Evolutionary conservation across 2,888 invertebrate species (phyloP).

Genomic region (Eustalomyia histrio): DNA sequence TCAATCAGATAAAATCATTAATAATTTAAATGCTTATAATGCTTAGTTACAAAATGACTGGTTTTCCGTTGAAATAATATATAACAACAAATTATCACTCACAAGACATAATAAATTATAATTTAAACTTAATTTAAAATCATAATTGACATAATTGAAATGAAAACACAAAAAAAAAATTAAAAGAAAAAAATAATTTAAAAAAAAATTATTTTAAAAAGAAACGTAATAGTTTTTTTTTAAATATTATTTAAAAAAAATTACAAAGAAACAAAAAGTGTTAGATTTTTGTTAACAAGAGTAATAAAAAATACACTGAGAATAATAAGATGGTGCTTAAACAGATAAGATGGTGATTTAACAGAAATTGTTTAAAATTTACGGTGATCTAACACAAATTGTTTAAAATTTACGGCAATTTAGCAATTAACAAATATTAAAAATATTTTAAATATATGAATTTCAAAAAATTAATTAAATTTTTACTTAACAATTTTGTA

Average conservation of each 20-base stretch:
- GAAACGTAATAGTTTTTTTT: conserved; percentile 7
- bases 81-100: conserved; percentile 14
- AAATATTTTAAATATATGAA: too few species aligned
- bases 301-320: too few species aligned
- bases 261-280: conserved; percentile 28
- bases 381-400: too few species aligned
- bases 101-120: conserved; percentile 30
- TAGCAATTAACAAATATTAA: too few species aligned
- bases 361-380: too few species aligned
- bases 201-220: conserved; percentile 25
- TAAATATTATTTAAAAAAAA: background rate
- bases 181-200: background rate
- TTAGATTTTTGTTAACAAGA: background rate
- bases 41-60: conserved; percentile 36
- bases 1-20: background rate
- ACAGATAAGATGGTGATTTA: too few species aligned
- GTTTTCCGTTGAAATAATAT: conserved; percentile 8
- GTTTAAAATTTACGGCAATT: too few species aligned
- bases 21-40: conserved; percentile 36
- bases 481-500: too few species aligned
- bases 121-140: conserved; percentile 43
- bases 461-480: too few species aligned
- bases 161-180: background rate
- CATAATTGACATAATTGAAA: conserved; percentile 42
- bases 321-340: too few species aligned